Conservation (phyloP, 2,113 vertebrate species). For the Stegostoma tigrinum region DNA sequence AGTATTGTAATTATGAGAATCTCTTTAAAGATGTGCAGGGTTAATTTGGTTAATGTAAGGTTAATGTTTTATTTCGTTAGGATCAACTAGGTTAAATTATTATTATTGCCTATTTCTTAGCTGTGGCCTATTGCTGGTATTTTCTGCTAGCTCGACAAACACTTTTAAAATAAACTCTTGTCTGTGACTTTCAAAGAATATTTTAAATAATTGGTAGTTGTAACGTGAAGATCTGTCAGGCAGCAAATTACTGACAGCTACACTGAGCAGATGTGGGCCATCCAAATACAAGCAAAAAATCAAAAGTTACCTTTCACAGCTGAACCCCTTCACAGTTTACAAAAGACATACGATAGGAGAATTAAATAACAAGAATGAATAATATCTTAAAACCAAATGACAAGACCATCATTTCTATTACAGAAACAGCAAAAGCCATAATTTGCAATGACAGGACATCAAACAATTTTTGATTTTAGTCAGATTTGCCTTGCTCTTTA, state of each 20-base stretch:
- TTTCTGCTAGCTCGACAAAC: background rate
- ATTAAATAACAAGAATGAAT: conserved; percentile 10
- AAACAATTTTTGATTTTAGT: background rate
- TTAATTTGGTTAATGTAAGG: background rate
- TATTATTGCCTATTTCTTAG: too few species aligned
- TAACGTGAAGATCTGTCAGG: background rate
- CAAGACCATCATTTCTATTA: background rate
- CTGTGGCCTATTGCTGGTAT: background rate
- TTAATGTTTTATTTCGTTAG: background rate
- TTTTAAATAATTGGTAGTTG: background rate
- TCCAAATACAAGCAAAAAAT: background rate
- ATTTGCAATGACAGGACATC: background rate
- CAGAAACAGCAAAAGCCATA: background rate
- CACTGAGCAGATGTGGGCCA: background rate
- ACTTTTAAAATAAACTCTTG: background rate
- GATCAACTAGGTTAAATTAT: background rate
- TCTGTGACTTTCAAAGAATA: background rate
- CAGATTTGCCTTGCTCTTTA: background rate
- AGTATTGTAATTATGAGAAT: too few species aligned
- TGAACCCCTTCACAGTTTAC: background rate
- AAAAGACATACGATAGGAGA: background rate
- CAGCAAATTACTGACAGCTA: background rate
- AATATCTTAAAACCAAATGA: background rate
- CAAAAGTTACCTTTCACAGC: background rate
- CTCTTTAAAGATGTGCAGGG: background rate